Base-by-base conservation (phyloP, 2,113 vertebrate genomes). In the Dipodomys ordii region DNA sequence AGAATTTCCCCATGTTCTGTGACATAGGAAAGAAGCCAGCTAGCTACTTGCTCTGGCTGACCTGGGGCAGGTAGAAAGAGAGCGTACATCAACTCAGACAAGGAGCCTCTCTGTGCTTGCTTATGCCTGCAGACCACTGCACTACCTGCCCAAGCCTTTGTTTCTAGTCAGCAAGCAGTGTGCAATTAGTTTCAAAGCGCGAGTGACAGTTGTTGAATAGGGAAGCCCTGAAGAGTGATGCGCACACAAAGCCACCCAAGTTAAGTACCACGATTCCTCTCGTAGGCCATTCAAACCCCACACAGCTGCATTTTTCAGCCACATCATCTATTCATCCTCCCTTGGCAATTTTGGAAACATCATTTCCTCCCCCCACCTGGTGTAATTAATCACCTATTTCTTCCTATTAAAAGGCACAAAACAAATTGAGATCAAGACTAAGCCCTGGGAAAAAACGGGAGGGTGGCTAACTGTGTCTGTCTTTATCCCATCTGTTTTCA, bases 301-400 rank as follows among this genome's bases (percentile, higher is more conserved):
- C 35, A 93, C 85, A 90, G 90, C 83, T 93, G 82, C 72, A 4
- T 39, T 30, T 57, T 87, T 60, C 83, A 91, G 44, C 23, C 62
- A 32, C 25, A 86, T 69, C 83, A 57, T 78, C 85, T 73, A 78
- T 39, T 90, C 85, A 80, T 91, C 88, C 53, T 57, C 53, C 90
- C 71, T 93, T 80, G 85, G 90, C 83, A 76, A 90, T 76, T 67
- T 92, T 96, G 74, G 71, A 96, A 94, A 80, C 84, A 90, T 83
- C 79, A 53, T 67, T 80, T 77, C 44, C 35, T 7, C n/a, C 22
- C 53, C 53, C 15, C 15, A 57, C 9, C 1, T 32, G 65, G 64
- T 79, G 68, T 92, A 96, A 95, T 90, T 93, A 97, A 95, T 86
- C 95, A 72, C 88, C 88, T 85, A 83, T 95, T 93, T 96, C 67